Conservation (phyloP, 1,140 invertebrate species). For the Glossosoma conforme region DNA sequence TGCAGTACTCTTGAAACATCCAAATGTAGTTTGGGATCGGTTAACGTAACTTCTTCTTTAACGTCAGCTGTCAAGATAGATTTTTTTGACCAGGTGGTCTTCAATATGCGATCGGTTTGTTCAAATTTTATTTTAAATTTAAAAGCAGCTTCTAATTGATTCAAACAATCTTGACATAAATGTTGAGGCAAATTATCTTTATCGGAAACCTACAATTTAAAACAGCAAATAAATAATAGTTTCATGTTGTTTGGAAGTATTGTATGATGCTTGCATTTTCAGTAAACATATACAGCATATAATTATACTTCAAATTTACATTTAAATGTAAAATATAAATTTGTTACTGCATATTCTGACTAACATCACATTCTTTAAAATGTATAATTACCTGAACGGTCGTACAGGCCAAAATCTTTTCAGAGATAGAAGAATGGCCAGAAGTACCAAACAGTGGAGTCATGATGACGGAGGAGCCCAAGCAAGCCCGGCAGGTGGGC, state of each 20-base stretch:
- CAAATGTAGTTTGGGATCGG: too few species aligned
- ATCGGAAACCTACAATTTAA: conserved; percentile 37
- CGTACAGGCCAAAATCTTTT: conserved; percentile 23
- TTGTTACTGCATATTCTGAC: background rate
- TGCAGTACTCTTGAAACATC: too few species aligned
- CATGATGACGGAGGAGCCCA: conserved; percentile 35
- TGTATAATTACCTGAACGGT: conserved; percentile 13
- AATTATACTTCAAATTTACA: too few species aligned
- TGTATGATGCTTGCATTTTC: too few species aligned
- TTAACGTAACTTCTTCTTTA: background rate
- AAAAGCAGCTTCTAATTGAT: conserved; percentile 41
- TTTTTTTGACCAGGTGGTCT: conserved; percentile 10
- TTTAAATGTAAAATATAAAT: background rate
- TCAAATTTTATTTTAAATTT: conserved; percentile 47
- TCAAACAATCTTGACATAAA: conserved; percentile 41
- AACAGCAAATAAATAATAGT: conserved; percentile 11
- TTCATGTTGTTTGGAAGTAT: too few species aligned
- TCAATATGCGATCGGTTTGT: conserved; percentile 34
- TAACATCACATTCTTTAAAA: background rate
- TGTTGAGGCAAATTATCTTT: conserved; percentile 40
- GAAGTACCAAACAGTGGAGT: conserved; percentile 31
- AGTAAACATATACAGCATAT: too few species aligned
- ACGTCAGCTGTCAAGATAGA: background rate
- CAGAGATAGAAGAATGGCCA: conserved; percentile 3
- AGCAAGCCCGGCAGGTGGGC: conserved; percentile 37